These are phyloP conservation scores for Nomada ruficornis DNA, from an alignment of 2,888 invertebrate genomes.

Conservation along the genomic window DNA sequence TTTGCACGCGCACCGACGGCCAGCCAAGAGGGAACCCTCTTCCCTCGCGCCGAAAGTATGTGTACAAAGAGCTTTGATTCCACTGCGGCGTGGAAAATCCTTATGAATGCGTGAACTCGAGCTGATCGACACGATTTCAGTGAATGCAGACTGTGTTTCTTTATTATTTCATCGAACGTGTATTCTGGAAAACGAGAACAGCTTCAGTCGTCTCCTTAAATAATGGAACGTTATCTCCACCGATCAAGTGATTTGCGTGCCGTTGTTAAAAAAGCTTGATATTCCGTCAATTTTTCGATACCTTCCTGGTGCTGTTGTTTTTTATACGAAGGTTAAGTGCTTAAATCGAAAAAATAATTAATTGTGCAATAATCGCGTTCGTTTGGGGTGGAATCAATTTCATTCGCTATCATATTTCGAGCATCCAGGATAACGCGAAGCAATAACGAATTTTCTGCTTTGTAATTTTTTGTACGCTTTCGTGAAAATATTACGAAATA, in stretches of 20 bases:
- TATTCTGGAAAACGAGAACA: not conserved
- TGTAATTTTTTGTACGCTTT: not conserved
- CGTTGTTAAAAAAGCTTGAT: not conserved
- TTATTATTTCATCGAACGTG: constrained; percentile 13
- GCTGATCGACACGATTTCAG: not conserved
- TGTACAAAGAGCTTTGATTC: constrained; percentile 1
- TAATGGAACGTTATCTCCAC: constrained; percentile 33
- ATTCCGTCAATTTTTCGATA: constrained; percentile 21
- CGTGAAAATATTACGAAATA: not conserved
- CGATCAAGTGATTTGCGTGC: not conserved
- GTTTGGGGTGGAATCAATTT: not conserved
- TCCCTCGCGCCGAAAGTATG: constrained; percentile 3
- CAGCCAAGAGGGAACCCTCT: not conserved
- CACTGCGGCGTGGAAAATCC: constrained; percentile 1
- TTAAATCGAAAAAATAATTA: not conserved
- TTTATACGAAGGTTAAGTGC: constrained; percentile 23
- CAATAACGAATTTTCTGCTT: not conserved
- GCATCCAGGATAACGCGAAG: not conserved
- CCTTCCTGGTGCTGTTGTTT: not conserved
- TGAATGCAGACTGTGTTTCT: constrained; percentile 11
- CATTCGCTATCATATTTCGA: not conserved
- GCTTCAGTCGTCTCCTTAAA: not conserved
- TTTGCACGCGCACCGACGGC: constrained; percentile 9
- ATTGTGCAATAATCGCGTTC: constrained; percentile 19
- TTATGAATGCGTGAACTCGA: not conserved